Conservation (phyloP, 37 sponge, comb jelly and placozoan genomes). For the Chondrilla cf. caribensis region DNA sequence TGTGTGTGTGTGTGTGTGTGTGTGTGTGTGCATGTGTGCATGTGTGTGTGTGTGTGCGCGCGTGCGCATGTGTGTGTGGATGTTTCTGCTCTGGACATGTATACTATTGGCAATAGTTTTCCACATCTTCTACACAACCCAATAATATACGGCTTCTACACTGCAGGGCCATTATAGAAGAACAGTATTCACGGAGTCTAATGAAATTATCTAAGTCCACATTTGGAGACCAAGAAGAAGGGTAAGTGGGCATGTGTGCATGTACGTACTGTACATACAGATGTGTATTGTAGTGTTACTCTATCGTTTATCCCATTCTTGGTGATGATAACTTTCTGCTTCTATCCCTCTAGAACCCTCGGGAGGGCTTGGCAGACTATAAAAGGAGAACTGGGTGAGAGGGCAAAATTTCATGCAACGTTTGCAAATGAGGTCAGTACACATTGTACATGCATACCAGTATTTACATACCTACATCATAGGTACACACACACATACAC, state of each 20-base stretch:
- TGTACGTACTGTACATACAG: not conserved
- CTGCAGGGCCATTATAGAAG: slow-evolving; percentile 69
- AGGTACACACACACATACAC: too few relatives aligned
- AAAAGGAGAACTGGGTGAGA: slow-evolving; percentile 49
- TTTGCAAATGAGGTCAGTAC: slow-evolving; percentile 52
- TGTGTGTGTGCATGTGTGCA: slow-evolving; percentile 22
- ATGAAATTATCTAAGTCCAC: slow-evolving; percentile 67
- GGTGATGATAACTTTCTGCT: too few relatives aligned
- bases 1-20: slow-evolving; percentile 35
- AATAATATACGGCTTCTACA: too few relatives aligned
- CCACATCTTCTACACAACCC: not conserved
- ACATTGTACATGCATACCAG: not conserved
- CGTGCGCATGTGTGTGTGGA: slow-evolving; percentile 14
- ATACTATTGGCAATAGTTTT: not conserved
- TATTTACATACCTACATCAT: too few relatives aligned
- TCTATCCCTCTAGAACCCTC: slow-evolving; percentile 38
- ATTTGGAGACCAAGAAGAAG: slow-evolving; percentile 68
- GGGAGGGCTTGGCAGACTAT: slow-evolving; percentile 62
- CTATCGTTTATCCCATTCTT: too few relatives aligned
- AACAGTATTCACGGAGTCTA: slow-evolving; percentile 59
- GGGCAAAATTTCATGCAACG: slow-evolving; percentile 54
- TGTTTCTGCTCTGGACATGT: not conserved
- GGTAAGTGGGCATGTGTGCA: slow-evolving; percentile 24
- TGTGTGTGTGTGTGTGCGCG: slow-evolving; percentile 28
- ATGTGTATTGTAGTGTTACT: not conserved